A percentile compares a stretch with the other conserved stretches of the same genome.
Conservation (phyloP, 1,140 invertebrate genomes). For the Megalonaias nervosa region DNA sequence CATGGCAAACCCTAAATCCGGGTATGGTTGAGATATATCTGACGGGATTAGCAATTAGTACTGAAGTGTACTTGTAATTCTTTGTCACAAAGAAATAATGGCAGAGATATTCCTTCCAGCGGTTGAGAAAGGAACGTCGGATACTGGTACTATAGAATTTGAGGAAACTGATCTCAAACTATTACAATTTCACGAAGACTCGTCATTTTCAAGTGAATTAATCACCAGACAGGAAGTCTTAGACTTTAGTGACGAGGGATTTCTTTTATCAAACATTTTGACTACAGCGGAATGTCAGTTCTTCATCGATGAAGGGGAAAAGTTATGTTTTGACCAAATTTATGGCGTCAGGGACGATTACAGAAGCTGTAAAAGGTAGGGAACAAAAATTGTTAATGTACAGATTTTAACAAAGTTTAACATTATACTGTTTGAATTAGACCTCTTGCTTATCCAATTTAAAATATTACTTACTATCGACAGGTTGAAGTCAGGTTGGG, state of each 20-base stretch:
- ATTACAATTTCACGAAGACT: slow-evolving; percentile 11
- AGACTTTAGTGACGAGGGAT: slow-evolving; percentile 60
- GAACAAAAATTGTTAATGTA: not conserved
- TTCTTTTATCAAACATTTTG: slow-evolving; percentile 51
- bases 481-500: too few relatives aligned
- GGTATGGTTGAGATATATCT: too few relatives aligned
- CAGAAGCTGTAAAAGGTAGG: slow-evolving; percentile 52
- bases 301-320: slow-evolving; percentile 53
- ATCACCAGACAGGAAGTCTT: slow-evolving; percentile 43
- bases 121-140: slow-evolving; percentile 40
- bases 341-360: slow-evolving; percentile 44
- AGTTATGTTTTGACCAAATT: slow-evolving; percentile 50
- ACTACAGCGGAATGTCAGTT: slow-evolving; percentile 44
- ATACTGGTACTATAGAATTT: slow-evolving; percentile 39
- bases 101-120: slow-evolving; percentile 36
- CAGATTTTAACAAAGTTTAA: not conserved
- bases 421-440: too few relatives aligned
- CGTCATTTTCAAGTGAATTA: not conserved
- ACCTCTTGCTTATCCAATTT: too few relatives aligned
- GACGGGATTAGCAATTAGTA: too few relatives aligned
- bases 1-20: too few relatives aligned
- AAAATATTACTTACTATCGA: too few relatives aligned
- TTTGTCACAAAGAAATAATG: slow-evolving; percentile 4
- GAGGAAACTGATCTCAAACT: slow-evolving; percentile 21
- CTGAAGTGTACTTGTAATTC: too few relatives aligned